phyloP scores from a whole-genome alignment of 1,140 invertebrate species.

The Macrosteles quadrilineatus region DNA sequence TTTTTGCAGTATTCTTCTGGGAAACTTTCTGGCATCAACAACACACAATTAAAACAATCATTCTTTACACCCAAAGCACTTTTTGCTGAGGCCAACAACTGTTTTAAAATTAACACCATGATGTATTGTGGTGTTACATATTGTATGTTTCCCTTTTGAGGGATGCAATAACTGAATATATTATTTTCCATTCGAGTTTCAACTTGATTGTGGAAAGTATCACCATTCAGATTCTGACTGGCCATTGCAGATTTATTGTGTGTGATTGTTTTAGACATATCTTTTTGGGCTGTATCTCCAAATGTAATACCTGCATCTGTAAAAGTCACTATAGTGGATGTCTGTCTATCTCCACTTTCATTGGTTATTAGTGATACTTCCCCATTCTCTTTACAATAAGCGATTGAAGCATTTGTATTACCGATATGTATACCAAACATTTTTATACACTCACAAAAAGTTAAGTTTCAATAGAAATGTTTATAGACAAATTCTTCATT shows the following conservation, averaged over 20 bases:
- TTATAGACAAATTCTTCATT: too few relatives aligned
- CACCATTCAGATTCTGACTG: neutral
- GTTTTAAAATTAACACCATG: neutral
- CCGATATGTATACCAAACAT: slow-evolving; percentile 17
- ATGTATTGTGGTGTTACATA: neutral
- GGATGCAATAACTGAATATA: neutral
- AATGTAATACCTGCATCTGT: neutral
- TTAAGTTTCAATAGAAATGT: too few relatives aligned
- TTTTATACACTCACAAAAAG: too few relatives aligned
- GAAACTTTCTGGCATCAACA: neutral
- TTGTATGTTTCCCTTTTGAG: neutral
- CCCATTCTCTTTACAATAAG: slow-evolving; percentile 14
- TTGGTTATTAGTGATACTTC: neutral
- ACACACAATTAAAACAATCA: neutral
- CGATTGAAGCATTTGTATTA: slow-evolving; percentile 2
- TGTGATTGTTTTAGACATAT: neutral
- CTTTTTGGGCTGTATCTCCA: neutral
- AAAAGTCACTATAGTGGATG: neutral
- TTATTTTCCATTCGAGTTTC: neutral
- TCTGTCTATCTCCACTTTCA: neutral
- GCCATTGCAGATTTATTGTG: neutral
- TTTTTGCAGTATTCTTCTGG: neutral
- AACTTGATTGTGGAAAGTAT: neutral
- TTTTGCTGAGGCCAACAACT: neutral
- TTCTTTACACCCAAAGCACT: neutral